These are phyloP conservation scores for Sclerodermus sp. DNA, from an alignment of 2,888 invertebrate genomes.

Conservation along the genomic window DNA sequence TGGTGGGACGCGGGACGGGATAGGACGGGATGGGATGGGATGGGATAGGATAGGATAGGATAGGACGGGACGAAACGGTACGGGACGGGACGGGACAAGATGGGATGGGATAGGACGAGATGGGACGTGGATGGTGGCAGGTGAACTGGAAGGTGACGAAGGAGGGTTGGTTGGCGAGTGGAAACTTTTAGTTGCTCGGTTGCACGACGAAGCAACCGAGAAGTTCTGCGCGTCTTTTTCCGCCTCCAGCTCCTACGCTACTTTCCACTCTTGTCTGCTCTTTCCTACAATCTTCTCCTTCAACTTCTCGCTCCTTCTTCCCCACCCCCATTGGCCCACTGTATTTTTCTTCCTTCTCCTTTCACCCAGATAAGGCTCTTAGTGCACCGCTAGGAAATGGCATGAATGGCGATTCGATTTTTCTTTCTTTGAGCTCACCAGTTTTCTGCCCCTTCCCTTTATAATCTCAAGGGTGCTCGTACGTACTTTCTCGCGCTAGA, in stretches of 20 bases:
- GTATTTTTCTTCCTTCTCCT: not conserved
- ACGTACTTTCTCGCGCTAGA: not conserved
- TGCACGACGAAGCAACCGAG: conserved; percentile 3
- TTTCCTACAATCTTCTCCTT: not conserved
- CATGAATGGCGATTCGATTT: conserved; percentile 19
- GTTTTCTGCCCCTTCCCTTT: not conserved
- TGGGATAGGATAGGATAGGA: not conserved
- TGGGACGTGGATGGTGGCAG: too few relatives aligned
- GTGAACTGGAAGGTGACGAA: too few relatives aligned
- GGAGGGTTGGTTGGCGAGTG: not conserved
- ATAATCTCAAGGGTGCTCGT: not conserved
- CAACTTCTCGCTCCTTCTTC: not conserved
- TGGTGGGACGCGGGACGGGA: not conserved
- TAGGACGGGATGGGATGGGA: not conserved
- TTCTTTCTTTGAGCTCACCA: conserved; percentile 7
- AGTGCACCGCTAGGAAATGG: conserved; percentile 15
- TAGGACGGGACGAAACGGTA: too few relatives aligned
- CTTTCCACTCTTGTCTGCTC: not conserved
- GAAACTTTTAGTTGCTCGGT: conserved; percentile 10
- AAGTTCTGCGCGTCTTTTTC: conserved; percentile 1
- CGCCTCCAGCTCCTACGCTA: not conserved
- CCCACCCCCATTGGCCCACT: not conserved
- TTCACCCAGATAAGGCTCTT: conserved; percentile 9
- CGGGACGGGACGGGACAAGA: too few relatives aligned
- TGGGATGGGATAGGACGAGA: too few relatives aligned